Base-by-base conservation (phyloP, 2,888 invertebrate species). In the Lathronympha strigana region DNA sequence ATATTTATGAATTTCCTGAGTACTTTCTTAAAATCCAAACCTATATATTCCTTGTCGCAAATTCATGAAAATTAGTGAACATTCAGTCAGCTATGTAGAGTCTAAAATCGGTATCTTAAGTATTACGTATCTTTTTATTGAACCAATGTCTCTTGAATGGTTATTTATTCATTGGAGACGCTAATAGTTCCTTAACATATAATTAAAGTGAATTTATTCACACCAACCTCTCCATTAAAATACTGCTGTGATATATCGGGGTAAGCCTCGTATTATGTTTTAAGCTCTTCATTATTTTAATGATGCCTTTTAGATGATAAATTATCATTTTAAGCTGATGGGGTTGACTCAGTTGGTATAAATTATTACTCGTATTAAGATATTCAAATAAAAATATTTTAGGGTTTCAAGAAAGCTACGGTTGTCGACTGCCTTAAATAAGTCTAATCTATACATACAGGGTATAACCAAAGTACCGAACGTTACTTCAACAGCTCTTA, bases 111-210 rank as follows among this genome's bases (percentile, higher is more conserved):
- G 33, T 9, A n/a, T n/a, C n/a, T n/a, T n/a, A 33, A 11, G 3
- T 3, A 1, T 28, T 38, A 38, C n/a, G 23, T 23, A n/a, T 23
- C n/a, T 21, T 21, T 9, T n/a, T 23, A 53, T 36, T n/a, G 8
- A 21, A 40, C 9, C 0, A 19, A 43, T 2, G 17, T 57, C 21
- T 11, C 57, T 28, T 9, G n/a, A n/a, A 4, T 15, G 38, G 66
- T 72, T 72, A 77, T 76, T 76, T 73, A 75, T 78, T 57, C 69
- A 66, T 68, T 54, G 57, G 67, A 70, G 68, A 75, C 75, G 72
- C 60, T 78, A 80, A 77, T 73, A 71, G 50, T 13, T n/a, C 28
- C 49, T 21, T n/a, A 40, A 45, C 36, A 23, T 57, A 43, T 49
- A 53, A 61, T 69, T 54, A 64, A 67, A 67, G 25, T 50, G 40